Conservation (phyloP, 2,888 invertebrate genomes). For the Eubasilissa splendida region DNA sequence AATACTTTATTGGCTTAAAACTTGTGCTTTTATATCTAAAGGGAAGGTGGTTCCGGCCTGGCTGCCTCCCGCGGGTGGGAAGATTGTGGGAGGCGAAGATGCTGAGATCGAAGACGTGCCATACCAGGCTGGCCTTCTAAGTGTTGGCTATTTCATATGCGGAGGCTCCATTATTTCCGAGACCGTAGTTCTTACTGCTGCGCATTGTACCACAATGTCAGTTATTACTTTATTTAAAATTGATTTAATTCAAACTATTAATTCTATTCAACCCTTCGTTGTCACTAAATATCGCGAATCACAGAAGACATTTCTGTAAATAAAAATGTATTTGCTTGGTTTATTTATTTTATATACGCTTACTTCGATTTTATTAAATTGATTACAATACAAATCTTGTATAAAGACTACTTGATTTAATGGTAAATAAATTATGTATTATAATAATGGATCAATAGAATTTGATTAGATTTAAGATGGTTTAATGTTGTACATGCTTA, state of each 20-base stretch:
- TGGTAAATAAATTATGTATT: too few relatives aligned
- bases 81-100: constrained; percentile 24
- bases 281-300: too few relatives aligned
- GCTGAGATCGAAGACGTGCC: constrained; percentile 26
- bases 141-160: neutral
- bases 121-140: constrained; percentile 12
- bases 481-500: too few relatives aligned
- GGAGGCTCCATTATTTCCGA: neutral
- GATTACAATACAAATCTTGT: too few relatives aligned
- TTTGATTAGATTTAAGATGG: too few relatives aligned
- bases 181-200: neutral
- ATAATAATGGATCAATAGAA: too few relatives aligned
- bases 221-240: too few relatives aligned
- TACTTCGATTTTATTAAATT: too few relatives aligned
- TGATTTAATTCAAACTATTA: too few relatives aligned
- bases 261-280: neutral
- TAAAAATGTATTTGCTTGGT: too few relatives aligned
- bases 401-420: too few relatives aligned
- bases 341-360: too few relatives aligned
- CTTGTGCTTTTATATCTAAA: neutral
- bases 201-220: neutral
- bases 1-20: neutral
- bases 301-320: neutral
- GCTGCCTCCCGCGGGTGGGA: neutral
- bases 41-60: neutral